phyloP scores from a whole-genome alignment of 2,888 invertebrate genomes.

The Cantharis lateralis region DNA sequence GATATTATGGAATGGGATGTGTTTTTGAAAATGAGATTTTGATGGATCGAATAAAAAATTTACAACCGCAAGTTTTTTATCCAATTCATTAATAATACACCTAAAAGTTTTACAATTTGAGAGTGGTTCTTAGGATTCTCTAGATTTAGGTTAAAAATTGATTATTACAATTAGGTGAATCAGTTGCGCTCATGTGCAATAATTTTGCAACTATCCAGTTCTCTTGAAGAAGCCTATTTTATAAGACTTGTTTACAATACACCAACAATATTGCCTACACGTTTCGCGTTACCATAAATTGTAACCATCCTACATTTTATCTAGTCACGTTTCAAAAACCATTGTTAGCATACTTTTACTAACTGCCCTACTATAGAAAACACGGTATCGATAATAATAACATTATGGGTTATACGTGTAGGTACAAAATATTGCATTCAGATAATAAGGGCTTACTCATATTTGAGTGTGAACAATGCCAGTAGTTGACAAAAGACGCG shows the following conservation, averaged over 20 bases:
- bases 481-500: conserved; percentile 27
- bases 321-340: conserved; percentile 10
- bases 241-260: not conserved
- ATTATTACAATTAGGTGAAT: not conserved
- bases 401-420: conserved; percentile 29
- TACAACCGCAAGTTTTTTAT: not conserved
- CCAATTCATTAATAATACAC: not conserved
- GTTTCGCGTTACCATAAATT: conserved; percentile 12
- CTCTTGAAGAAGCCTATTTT: not conserved
- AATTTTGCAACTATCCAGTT: not conserved
- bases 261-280: not conserved
- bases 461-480: conserved; percentile 26
- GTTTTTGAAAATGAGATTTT: not conserved
- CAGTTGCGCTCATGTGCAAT: not conserved
- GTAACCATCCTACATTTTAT: conserved; percentile 14
- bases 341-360: conserved; percentile 13
- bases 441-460: conserved; percentile 20
- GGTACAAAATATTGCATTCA: conserved; percentile 28
- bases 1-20: not conserved
- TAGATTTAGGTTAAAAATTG: not conserved
- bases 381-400: conserved; percentile 14
- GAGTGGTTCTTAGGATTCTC: not conserved
- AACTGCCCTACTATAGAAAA: conserved; percentile 17
- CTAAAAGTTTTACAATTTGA: not conserved
- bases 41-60: not conserved